phyloP scores from a whole-genome alignment of 2,113 vertebrate species.

The Thermophis baileyi region DNA sequence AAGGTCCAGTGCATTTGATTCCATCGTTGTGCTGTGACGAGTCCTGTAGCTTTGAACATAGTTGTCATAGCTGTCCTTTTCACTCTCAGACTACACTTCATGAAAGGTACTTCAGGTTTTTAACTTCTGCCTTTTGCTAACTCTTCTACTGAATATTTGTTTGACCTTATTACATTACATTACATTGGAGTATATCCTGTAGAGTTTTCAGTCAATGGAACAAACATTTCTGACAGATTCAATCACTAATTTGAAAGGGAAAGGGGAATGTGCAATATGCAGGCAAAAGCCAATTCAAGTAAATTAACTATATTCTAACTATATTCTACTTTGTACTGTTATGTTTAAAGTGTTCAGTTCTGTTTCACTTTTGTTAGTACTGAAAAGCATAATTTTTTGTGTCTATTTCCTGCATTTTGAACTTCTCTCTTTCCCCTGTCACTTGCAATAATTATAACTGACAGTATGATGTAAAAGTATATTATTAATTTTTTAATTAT shows the following conservation, averaged over 20 bases:
- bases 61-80: conserved; percentile 69
- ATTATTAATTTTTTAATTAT: not conserved
- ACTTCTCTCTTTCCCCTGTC: not conserved
- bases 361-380: not conserved
- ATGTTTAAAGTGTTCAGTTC: not conserved
- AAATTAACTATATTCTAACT: not conserved
- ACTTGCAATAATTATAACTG: not conserved
- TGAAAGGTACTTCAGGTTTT: conserved; percentile 74
- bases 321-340: not conserved
- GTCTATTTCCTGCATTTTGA: not conserved
- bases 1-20: conserved; percentile 86
- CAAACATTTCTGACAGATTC: not conserved
- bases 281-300: not conserved
- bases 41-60: conserved; percentile 71
- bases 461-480: not conserved
- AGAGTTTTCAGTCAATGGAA: not conserved
- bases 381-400: not conserved
- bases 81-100: conserved; percentile 75
- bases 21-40: conserved; percentile 86
- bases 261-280: not conserved
- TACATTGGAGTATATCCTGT: not conserved
- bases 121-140: not conserved
- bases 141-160: not conserved
- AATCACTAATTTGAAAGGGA: not conserved
- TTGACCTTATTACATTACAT: not conserved